Evolutionary conservation across 2,113 vertebrate genomes (phyloP).

Genomic region (Oncorhynchus tshawytscha): DNA sequence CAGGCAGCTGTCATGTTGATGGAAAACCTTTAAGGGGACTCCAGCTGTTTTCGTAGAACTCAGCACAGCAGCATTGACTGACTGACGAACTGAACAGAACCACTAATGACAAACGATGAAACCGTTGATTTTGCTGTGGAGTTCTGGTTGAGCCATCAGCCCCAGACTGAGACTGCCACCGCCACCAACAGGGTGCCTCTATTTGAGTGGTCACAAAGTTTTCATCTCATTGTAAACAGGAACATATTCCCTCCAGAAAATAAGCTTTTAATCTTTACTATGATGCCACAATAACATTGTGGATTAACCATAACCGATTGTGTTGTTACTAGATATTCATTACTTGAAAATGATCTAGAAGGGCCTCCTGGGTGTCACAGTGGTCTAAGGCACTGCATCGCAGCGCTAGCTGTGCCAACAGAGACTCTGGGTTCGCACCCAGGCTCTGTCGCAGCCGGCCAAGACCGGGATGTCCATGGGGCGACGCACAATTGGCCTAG

Average conservation of each 20-base stretch:
- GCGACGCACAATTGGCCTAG: no score
- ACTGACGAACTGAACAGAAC: neutral
- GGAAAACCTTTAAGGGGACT: neutral
- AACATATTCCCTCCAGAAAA: constrained; percentile 5
- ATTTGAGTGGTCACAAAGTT: neutral
- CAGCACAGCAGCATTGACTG: neutral
- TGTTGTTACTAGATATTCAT: neutral
- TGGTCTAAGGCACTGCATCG: no score
- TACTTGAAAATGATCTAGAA: no score
- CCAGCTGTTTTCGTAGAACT: neutral
- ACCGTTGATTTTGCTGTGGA: neutral
- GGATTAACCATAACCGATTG: constrained; percentile 2
- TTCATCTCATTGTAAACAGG: neutral
- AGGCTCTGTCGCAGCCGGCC: no score
- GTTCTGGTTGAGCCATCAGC: constrained; percentile 4
- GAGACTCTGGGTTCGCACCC: no score
- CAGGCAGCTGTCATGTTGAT: neutral
- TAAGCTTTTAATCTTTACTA: constrained; percentile 4
- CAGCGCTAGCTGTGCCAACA: no score
- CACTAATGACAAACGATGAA: constrained; percentile 1
- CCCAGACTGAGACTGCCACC: neutral
- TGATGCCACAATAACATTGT: neutral
- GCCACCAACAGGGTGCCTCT: neutral
- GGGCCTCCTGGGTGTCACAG: no score
- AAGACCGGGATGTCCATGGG: no score